These are phyloP conservation scores for Hyperoplus lanceolatus DNA, from an alignment of 2,797 vertebrate species.

Conservation along the genomic window DNA sequence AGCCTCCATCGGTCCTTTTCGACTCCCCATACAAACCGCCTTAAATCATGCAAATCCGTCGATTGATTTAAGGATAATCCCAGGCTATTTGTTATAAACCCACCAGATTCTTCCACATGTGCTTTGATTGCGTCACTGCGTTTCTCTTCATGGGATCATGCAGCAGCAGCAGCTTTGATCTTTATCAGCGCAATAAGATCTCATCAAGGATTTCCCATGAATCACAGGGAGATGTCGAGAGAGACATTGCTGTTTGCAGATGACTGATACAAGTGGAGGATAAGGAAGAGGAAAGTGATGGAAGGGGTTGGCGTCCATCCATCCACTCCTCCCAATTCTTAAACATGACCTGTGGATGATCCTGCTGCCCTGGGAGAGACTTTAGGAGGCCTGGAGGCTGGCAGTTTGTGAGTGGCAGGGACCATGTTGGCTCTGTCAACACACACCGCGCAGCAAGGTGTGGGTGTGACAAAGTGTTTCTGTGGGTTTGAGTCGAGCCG, in stretches of 20 bases:
- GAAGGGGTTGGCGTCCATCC: slow-evolving; percentile 65
- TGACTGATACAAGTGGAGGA: slow-evolving; percentile 45
- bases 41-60: slow-evolving; percentile 67
- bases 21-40: slow-evolving; percentile 8
- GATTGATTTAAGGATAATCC: slow-evolving; percentile 33
- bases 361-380: slow-evolving; percentile 48
- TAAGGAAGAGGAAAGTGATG: slow-evolving; percentile 79
- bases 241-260: slow-evolving; percentile 36
- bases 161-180: slow-evolving; percentile 64
- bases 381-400: slow-evolving; percentile 73
- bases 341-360: slow-evolving; percentile 89
- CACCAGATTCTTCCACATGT: slow-evolving; percentile 53
- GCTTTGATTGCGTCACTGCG: slow-evolving; percentile 78
- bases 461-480: slow-evolving; percentile 49
- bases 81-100: slow-evolving; percentile 51
- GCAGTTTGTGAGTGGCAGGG: slow-evolving; percentile 68
- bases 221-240: slow-evolving; percentile 49
- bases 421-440: slow-evolving; percentile 70
- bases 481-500: slow-evolving; percentile 60
- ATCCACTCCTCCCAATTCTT: slow-evolving; percentile 85
- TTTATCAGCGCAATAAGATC: slow-evolving; percentile 54
- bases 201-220: slow-evolving; percentile 58
- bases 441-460: slow-evolving; percentile 41
- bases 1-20: neutral
- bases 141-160: slow-evolving; percentile 45